Evolutionary conservation across 1,140 invertebrate species (phyloP).

Genomic region (Drosophila takahashii): DNA sequence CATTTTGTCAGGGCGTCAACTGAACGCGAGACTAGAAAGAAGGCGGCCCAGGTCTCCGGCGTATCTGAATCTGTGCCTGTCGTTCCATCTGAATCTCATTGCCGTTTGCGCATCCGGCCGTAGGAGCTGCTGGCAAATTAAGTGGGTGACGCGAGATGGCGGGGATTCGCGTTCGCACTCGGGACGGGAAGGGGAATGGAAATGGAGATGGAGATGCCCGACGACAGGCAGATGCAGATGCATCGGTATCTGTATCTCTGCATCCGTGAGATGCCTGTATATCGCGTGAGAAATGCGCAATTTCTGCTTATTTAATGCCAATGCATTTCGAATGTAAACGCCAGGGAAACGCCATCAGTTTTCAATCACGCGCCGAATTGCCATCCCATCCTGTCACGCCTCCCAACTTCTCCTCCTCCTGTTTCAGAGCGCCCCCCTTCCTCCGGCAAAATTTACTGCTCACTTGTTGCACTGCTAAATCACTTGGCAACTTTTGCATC

Average conservation of each 20-base stretch:
- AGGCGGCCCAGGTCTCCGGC: conserved; percentile 23
- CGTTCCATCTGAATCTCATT: conserved; percentile 49
- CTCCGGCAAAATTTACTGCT: conserved; percentile 51
- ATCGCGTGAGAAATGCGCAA: conserved; percentile 76
- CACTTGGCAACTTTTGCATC: conserved; percentile 80
- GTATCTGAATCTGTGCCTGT: conserved; percentile 33
- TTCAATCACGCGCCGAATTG: conserved; percentile 69
- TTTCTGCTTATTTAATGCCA: conserved; percentile 79
- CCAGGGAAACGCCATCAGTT: conserved; percentile 70
- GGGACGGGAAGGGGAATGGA: conserved; percentile 28
- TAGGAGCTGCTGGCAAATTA: conserved; percentile 62
- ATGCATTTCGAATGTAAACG: conserved; percentile 73
- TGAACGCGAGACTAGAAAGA: conserved; percentile 48
- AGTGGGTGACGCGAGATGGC: conserved; percentile 62
- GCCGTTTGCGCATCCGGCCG: conserved; percentile 60
- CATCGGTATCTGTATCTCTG: conserved; percentile 21
- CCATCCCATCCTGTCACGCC: conserved; percentile 47
- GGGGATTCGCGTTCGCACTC: conserved; percentile 34
- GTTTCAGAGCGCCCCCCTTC: not conserved
- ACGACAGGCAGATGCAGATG: conserved; percentile 38
- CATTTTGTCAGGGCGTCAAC: conserved; percentile 68
- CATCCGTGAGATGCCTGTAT: conserved; percentile 49
- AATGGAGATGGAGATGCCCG: conserved; percentile 29
- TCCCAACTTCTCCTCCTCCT: not conserved
- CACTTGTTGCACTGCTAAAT: conserved; percentile 77